Conservation (phyloP, 2,113 vertebrate genomes). For the Pandion haliaetus region DNA sequence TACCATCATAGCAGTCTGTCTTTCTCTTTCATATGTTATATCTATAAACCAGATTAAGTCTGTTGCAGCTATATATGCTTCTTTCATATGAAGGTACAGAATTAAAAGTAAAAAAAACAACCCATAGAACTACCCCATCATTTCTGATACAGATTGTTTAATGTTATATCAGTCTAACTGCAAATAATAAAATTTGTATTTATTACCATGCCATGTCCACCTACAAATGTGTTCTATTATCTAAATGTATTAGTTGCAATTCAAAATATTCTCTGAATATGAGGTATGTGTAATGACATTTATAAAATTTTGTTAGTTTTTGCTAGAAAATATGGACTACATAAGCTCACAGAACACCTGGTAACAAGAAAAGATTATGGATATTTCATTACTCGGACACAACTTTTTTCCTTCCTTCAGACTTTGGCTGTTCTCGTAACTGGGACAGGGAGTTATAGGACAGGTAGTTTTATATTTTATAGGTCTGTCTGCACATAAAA, state of each 20-base stretch:
- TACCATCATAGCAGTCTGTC: neutral
- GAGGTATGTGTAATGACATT: neutral
- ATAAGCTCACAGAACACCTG: neutral
- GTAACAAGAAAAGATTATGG: neutral
- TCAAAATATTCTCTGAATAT: neutral
- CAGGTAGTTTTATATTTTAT: neutral
- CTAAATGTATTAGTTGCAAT: neutral
- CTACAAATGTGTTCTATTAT: neutral
- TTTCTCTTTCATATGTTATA: neutral
- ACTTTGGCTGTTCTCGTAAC: neutral
- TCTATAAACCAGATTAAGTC: neutral
- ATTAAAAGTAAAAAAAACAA: neutral
- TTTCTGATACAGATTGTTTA: neutral
- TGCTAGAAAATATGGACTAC: neutral
- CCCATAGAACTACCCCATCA: fast-evolving
- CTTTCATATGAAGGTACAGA: neutral
- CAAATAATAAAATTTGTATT: neutral
- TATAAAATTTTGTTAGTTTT: neutral
- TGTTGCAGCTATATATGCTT: neutral
- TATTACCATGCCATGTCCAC: neutral
- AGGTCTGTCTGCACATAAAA: neutral
- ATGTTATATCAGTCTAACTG: neutral
- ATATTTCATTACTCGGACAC: neutral
- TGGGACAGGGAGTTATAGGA: neutral
- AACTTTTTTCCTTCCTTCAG: neutral